Percentiles rank a stretch among this genome's conserved stretches.
Conservation (phyloP, 1,140 invertebrate species). For the Pectinophora gossypiella region DNA sequence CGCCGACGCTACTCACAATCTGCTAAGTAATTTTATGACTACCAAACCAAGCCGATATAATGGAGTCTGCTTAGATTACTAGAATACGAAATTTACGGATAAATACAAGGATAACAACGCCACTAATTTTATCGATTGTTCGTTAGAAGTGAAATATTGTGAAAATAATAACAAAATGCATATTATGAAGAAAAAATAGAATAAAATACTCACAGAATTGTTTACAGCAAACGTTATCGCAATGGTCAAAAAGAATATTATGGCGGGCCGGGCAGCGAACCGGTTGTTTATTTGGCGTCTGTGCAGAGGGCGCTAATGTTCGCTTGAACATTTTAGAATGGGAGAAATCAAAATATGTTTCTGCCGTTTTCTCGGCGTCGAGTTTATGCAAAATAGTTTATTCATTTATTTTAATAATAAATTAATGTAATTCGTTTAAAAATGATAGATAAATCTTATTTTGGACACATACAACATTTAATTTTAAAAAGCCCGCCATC, state of each 20-base stretch:
- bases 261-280: slow-evolving; percentile 48
- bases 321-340: no score
- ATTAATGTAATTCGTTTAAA: no score
- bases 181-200: slow-evolving; percentile 11
- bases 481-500: no score
- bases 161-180: background rate
- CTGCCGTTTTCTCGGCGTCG: no score
- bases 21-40: slow-evolving; percentile 16
- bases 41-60: slow-evolving; percentile 47
- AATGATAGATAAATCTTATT: no score
- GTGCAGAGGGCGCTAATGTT: slow-evolving; percentile 58
- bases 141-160: background rate
- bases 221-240: slow-evolving; percentile 58
- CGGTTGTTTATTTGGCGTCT: slow-evolving; percentile 56
- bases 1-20: background rate
- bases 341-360: no score
- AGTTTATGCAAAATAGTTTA: no score
- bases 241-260: slow-evolving; percentile 56
- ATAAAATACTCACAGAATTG: slow-evolving; percentile 57
- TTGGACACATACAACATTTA: no score
- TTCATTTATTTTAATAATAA: no score
- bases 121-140: no score
- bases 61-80: slow-evolving; percentile 43
- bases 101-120: no score
- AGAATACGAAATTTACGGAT: no score